These are phyloP conservation scores for Ariopsis seemanni DNA, from an alignment of 2,113 vertebrate species.

Conservation along the genomic window DNA sequence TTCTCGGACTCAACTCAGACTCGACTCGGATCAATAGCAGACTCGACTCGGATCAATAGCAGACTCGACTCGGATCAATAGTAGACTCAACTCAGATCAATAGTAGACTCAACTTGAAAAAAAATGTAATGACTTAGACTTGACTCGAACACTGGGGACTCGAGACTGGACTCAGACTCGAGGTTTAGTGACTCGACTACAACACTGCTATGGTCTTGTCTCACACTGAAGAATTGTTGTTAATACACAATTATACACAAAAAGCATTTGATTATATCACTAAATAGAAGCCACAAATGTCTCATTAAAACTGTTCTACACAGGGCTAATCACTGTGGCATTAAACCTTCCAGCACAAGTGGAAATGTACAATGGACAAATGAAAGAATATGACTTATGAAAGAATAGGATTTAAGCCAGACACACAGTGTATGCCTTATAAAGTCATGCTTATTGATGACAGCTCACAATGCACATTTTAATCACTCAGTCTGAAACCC, in stretches of 20 bases:
- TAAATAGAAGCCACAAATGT: background rate
- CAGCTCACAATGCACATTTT: background rate
- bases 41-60: too few relatives aligned
- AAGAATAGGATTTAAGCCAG: background rate
- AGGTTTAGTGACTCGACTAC: too few relatives aligned
- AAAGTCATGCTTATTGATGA: background rate
- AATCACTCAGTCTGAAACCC: background rate
- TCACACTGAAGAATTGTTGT: background rate
- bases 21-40: too few relatives aligned
- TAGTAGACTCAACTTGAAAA: too few relatives aligned
- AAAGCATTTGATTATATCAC: background rate
- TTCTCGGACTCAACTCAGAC: too few relatives aligned
- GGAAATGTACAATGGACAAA: background rate
- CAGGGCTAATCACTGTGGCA: background rate
- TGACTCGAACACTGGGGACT: too few relatives aligned
- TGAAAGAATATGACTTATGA: background rate
- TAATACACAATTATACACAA: background rate
- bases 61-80: too few relatives aligned
- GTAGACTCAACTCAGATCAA: too few relatives aligned
- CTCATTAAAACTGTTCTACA: background rate
- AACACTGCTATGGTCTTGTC: background rate
- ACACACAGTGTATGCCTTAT: background rate
- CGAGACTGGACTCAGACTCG: too few relatives aligned
- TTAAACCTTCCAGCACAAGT: conserved; percentile 4
- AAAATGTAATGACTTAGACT: too few relatives aligned